phyloP scores from a whole-genome alignment of 2,113 vertebrate genomes.

The Sinocyclocheilus maitianheensis region DNA sequence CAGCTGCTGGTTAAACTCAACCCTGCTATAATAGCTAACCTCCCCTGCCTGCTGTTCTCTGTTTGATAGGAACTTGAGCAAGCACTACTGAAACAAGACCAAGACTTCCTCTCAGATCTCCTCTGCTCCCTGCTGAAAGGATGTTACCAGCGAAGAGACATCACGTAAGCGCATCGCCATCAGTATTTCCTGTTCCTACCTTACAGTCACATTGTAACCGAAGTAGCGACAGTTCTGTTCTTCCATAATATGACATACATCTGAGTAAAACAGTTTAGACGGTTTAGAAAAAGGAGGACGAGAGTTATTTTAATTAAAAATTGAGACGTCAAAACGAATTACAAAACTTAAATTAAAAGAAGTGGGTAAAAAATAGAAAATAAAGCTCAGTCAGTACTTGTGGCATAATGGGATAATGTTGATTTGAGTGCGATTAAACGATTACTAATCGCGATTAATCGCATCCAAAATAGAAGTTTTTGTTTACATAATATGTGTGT shows the following conservation, averaged over 20 bases:
- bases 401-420: not conserved
- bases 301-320: not conserved
- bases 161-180: slow-evolving; percentile 85
- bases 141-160: slow-evolving; percentile 96
- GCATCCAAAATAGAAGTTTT: too few species aligned
- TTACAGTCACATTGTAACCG: not conserved
- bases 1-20: slow-evolving; percentile 31
- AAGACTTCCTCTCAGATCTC: slow-evolving; percentile 91
- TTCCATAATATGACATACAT: not conserved
- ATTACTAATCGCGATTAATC: too few species aligned
- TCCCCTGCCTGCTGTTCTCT: slow-evolving; percentile 37
- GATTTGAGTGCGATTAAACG: too few species aligned
- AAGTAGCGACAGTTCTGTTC: not conserved
- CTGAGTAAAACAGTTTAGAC: not conserved
- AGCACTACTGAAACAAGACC: slow-evolving; percentile 88
- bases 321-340: not conserved
- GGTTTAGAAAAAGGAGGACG: not conserved
- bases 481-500: too few species aligned
- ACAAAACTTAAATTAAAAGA: too few species aligned
- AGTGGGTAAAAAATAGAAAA: too few species aligned
- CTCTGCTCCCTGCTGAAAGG: slow-evolving; percentile 93
- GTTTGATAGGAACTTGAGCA: slow-evolving; percentile 89
- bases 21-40: slow-evolving; percentile 35
- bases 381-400: not conserved
- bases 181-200: not conserved